Conservation (phyloP, 2,113 vertebrate species). For the Cebus imitator region DNA sequence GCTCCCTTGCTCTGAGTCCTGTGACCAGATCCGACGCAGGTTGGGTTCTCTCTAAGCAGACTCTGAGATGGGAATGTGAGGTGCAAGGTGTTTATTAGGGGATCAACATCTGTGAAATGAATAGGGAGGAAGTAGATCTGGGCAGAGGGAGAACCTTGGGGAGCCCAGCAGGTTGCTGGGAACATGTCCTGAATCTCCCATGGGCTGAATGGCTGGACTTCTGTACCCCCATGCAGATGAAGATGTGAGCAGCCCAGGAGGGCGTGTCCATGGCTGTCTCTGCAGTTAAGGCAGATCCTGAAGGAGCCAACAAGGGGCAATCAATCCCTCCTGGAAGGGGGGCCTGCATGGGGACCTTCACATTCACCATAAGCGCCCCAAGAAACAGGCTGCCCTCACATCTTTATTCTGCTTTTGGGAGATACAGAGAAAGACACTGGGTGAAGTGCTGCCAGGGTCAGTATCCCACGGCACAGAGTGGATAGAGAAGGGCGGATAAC, state of each 20-base stretch:
- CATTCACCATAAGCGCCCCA: not conserved
- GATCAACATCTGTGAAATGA: not conserved
- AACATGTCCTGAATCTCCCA: not conserved
- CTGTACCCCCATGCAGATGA: not conserved
- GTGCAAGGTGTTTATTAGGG: not conserved
- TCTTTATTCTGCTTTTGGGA: not conserved
- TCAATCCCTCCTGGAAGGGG: not conserved
- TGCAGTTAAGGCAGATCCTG: not conserved
- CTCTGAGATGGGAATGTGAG: not conserved
- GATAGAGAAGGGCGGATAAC: not conserved
- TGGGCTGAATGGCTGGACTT: not conserved
- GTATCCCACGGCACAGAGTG: not conserved
- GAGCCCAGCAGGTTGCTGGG: not conserved
- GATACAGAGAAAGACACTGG: not conserved
- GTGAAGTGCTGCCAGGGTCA: not conserved
- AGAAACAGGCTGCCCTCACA: not conserved
- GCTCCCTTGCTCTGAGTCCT: not conserved
- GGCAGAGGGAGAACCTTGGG: not conserved
- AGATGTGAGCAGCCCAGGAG: not conserved
- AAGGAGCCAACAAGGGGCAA: rapidly evolving
- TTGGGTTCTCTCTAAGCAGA: not conserved
- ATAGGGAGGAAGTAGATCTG: no score
- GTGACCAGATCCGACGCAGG: not conserved
- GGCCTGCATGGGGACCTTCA: no score
- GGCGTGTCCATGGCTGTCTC: no score